Conservation (phyloP, 2,888 invertebrate species). For the Lasiommata megera region DNA sequence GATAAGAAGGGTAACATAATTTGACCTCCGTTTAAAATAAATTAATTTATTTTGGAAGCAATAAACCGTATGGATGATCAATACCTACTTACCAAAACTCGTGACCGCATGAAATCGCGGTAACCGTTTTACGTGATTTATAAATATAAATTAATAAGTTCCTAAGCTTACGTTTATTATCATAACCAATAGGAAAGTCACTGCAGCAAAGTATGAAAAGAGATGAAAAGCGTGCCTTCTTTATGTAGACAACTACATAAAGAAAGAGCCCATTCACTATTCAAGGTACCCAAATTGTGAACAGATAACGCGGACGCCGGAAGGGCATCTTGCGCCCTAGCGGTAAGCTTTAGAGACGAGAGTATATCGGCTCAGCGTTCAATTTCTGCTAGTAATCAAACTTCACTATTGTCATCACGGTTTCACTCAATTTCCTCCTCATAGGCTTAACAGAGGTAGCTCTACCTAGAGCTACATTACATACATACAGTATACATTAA, state of each 20-base stretch:
- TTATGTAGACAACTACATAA: neutral
- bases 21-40: no score
- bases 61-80: no score
- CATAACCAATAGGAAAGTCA: neutral
- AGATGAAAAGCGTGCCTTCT: neutral
- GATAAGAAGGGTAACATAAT: no score
- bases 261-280: constrained; percentile 1
- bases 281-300: neutral
- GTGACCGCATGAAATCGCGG: no score
- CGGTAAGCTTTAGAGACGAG: neutral
- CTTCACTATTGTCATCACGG: neutral
- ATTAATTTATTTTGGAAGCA: no score
- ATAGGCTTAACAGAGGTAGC: no score
- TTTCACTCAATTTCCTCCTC: no score
- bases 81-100: no score
- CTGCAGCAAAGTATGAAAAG: neutral
- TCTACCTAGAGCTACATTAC: no score
- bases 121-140: no score
- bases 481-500: no score
- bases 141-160: no score
- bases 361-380: neutral
- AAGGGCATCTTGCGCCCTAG: neutral
- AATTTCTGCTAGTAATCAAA: neutral
- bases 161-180: neutral
- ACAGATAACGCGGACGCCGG: neutral